Evolutionary conservation across 2,888 invertebrate genomes (phyloP).

Genomic region (Epiblema foenella): DNA sequence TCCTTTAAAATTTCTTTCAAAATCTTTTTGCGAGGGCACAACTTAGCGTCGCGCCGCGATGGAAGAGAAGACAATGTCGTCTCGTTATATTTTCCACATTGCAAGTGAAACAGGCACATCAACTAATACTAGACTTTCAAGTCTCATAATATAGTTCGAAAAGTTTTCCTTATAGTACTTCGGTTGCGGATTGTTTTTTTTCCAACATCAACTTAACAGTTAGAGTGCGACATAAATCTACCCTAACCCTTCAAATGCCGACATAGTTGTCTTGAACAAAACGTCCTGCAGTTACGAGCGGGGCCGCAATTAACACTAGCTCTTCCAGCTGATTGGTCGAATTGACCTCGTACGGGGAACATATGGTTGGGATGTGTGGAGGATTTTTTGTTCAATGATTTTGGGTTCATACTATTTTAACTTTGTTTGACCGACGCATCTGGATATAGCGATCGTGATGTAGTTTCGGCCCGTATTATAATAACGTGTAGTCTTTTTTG

Average conservation of each 20-base stretch:
- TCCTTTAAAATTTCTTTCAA: too few relatives aligned
- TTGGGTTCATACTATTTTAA: too few relatives aligned
- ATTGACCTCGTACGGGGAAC: constrained; percentile 29
- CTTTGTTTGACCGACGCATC: too few relatives aligned
- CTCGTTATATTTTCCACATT: not conserved
- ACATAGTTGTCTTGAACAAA: constrained; percentile 38
- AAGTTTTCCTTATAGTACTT: not conserved
- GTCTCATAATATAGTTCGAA: not conserved
- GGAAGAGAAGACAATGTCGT: not conserved
- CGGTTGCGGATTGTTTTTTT: not conserved
- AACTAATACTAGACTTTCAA: not conserved
- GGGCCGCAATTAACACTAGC: constrained; percentile 41
- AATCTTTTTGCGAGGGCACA: too few relatives aligned
- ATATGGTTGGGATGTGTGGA: constrained; percentile 17
- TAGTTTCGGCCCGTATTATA: too few relatives aligned
- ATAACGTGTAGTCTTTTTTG: too few relatives aligned
- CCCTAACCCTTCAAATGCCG: constrained; percentile 32
- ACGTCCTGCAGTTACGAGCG: constrained; percentile 28
- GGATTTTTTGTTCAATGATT: not conserved
- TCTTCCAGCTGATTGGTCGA: constrained; percentile 40
- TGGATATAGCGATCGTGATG: too few relatives aligned
- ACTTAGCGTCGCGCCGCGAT: too few relatives aligned
- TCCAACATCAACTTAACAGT: not conserved
- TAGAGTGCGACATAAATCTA: constrained; percentile 5
- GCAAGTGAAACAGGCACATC: not conserved